Conservation (phyloP, 2,113 vertebrate species). For the Tringa solitaria region DNA sequence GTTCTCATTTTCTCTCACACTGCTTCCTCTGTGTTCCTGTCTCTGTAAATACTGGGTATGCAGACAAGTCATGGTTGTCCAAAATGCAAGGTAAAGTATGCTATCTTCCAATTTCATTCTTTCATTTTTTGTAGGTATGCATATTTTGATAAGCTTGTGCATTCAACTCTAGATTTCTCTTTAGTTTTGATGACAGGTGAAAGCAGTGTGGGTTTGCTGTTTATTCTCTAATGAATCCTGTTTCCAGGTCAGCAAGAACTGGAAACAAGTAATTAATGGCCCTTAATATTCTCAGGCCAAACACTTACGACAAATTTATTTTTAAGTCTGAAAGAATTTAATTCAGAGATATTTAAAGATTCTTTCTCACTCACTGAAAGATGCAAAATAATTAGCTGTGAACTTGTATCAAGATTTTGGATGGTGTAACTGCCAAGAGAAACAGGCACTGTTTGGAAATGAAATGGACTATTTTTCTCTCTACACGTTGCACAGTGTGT, state of each 20-base stretch:
- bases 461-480: not conserved
- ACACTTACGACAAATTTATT: not conserved
- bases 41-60: constrained; percentile 73
- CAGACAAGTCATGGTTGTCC: constrained; percentile 99
- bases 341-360: not conserved
- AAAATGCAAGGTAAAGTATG: constrained; percentile 92
- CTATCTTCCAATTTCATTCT: constrained; percentile 24
- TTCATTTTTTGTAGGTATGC: not conserved
- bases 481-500: not conserved
- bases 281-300: not conserved
- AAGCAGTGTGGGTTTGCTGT: not conserved
- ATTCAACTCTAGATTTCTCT: not conserved
- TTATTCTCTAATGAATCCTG: not conserved
- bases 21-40: constrained; percentile 76
- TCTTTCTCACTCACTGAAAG: not conserved
- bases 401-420: not conserved
- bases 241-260: not conserved
- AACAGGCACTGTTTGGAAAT: not conserved
- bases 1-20: constrained; percentile 75
- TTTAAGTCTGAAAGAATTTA: not conserved
- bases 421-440: not conserved
- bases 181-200: not conserved
- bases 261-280: not conserved
- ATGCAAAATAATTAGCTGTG: not conserved
- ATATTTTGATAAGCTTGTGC: not conserved